Conservation (phyloP, 2,888 invertebrate genomes). For the Pyrgus malvae region DNA sequence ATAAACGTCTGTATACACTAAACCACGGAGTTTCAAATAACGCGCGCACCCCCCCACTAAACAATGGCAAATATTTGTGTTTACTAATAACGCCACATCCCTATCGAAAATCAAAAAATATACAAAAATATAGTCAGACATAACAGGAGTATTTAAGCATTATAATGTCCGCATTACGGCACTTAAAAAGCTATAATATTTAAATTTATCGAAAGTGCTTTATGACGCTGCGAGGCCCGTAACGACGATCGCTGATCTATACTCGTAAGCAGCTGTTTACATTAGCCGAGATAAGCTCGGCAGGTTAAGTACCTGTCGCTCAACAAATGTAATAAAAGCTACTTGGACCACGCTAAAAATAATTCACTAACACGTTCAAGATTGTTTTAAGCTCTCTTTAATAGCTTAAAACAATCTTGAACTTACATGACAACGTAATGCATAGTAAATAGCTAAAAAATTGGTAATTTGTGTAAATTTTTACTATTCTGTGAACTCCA, state of each 20-base stretch:
- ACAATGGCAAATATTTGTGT: no score
- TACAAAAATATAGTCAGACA: not conserved
- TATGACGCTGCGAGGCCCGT: not conserved
- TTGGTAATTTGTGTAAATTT: no score
- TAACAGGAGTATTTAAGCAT: not conserved
- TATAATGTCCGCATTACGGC: not conserved
- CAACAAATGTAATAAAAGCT: not conserved
- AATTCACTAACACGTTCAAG: not conserved
- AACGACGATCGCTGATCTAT: conserved; percentile 8
- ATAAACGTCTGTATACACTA: no score
- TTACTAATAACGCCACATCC: no score
- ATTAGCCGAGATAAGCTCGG: conserved; percentile 18
- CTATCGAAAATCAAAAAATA: no score
- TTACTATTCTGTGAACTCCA: no score
- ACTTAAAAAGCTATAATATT: not conserved
- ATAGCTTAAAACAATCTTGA: no score
- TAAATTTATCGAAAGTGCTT: not conserved
- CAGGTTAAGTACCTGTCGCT: conserved; percentile 19
- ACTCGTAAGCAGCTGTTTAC: conserved; percentile 21
- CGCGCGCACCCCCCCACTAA: no score
- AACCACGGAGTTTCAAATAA: no score
- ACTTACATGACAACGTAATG: no score
- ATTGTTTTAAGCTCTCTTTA: no score
- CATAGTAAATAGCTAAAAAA: no score
- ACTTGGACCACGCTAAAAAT: not conserved